Evolutionary conservation across 2,113 vertebrate species (phyloP).

Genomic region (pig (Sus scrofa)): DNA sequence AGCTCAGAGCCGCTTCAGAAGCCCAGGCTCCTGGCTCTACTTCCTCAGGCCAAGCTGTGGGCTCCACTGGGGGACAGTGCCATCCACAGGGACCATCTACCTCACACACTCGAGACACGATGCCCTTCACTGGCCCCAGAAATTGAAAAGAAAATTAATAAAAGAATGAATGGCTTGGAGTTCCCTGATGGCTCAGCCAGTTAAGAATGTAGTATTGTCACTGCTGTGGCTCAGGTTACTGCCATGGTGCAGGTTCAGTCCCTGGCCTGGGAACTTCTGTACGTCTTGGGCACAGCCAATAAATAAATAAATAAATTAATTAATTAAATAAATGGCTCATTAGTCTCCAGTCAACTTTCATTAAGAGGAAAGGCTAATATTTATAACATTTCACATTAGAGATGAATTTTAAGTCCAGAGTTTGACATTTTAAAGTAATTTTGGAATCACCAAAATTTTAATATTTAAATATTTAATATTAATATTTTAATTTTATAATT

Average conservation of each 20-base stretch:
- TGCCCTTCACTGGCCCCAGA: not conserved
- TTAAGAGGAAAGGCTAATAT: not conserved
- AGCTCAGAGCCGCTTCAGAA: not conserved
- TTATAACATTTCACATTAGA: not conserved
- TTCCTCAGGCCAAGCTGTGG: not conserved
- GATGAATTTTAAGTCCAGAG: not conserved
- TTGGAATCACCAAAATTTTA: not conserved
- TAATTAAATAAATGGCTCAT: not conserved
- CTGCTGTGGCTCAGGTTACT: too few relatives aligned
- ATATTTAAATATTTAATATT: too few relatives aligned
- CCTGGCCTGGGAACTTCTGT: too few relatives aligned
- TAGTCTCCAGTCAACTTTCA: not conserved
- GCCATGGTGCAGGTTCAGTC: too few relatives aligned
- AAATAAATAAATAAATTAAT: not conserved
- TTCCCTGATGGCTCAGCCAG: too few relatives aligned
- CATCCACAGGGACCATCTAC: accelerated
- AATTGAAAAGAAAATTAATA: not conserved
- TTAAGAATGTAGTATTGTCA: too few relatives aligned
- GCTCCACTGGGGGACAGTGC: not conserved
- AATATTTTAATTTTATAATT: too few relatives aligned
- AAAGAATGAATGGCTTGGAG: not conserved
- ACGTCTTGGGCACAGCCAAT: too few relatives aligned
- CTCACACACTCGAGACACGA: accelerated
- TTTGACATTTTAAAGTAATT: not conserved
- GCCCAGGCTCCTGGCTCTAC: not conserved